Evolutionary conservation across 1,140 invertebrate genomes (phyloP), one percentile per base, ranked within the genome.

Genomic region (Hyles euphorbiae): DNA sequence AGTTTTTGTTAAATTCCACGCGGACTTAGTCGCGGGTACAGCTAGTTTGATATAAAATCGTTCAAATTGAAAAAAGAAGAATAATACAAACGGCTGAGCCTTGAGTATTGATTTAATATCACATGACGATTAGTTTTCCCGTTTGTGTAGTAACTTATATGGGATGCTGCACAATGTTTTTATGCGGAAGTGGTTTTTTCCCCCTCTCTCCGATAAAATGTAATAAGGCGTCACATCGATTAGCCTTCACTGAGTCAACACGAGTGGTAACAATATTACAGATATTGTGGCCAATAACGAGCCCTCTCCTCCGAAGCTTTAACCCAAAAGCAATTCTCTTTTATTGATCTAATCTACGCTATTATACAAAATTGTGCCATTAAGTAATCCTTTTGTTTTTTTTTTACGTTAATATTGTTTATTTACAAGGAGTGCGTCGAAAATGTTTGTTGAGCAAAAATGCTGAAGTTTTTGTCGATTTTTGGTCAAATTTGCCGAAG

Each of bases 201-300:
- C 55, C 57, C 55, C 12, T 33, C 53, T 22, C 48, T 34, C 53
- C 57, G 59, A 64, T 68, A 63, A 68, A 68, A 68, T 65, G 66
- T 68, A 64, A 68, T 68, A 69, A 69, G 60, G 58, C 63, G 67
- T 63, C 67, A 63, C 58, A 69, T 69, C 67, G 63, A 69, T 69
- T 69, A 69, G 67, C 67, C 60, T 62, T 60, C 67, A 65, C 58
- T 65, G 60, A 69, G 63, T 69, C 67, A 64, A 69, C 63, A 62
- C 43, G 60, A 67, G 51, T 60, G 61, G 61, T 64, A 67, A 64
- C 59, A 60, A 62, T 64, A 62, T 64, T 64, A 67, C 57, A 61
- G 64, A 68, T 68, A 74, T 71, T 71, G 65, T 70, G 63, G 61
- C 61, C 68, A 74, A 74, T 71, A 74, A 71, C 60, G 61, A 52